A percentile compares a stretch with the other conserved stretches of the same genome.
phyloP scores from a whole-genome alignment of 2,888 invertebrate species.

The Conistra vaccinii region DNA sequence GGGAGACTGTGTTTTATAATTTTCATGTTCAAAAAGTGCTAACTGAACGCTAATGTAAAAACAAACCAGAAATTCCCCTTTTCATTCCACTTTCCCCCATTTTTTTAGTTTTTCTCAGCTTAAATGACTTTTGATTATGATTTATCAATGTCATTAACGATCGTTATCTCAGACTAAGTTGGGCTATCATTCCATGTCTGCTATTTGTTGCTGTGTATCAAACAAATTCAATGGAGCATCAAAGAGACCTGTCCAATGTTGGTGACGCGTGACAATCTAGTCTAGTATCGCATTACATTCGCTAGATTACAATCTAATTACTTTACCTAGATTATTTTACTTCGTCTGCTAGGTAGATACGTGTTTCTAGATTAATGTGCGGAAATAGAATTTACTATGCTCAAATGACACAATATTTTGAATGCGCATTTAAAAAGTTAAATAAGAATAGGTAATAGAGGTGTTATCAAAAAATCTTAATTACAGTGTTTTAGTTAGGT shows the following conservation, averaged over 20 bases:
- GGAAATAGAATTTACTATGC: constrained; percentile 23
- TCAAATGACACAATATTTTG: constrained; percentile 32
- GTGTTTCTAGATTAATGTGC: constrained; percentile 14
- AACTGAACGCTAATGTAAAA: too few species aligned
- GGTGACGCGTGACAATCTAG: constrained; percentile 33
- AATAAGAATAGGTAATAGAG: constrained; percentile 55
- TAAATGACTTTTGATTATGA: background rate
- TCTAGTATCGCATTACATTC: constrained; percentile 14
- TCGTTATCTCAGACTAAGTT: background rate
- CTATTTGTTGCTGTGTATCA: background rate
- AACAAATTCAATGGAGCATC: constrained; percentile 48
- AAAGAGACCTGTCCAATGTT: constrained; percentile 41
- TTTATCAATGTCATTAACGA: background rate
- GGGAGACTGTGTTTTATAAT: background rate
- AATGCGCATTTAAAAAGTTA: constrained; percentile 37
- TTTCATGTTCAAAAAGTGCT: background rate
- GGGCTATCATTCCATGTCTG: background rate
- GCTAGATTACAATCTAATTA: constrained; percentile 29
- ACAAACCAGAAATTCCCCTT: too few species aligned
- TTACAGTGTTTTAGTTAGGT: constrained; percentile 49
- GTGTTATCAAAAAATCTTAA: constrained; percentile 60
- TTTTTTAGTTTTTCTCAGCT: too few species aligned
- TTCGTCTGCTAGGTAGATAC: background rate
- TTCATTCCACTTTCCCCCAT: too few species aligned
- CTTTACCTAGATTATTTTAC: constrained; percentile 3